Evolutionary conservation across 2,113 vertebrate genomes (phyloP).

Genomic region (Prochilodus magdalenae): DNA sequence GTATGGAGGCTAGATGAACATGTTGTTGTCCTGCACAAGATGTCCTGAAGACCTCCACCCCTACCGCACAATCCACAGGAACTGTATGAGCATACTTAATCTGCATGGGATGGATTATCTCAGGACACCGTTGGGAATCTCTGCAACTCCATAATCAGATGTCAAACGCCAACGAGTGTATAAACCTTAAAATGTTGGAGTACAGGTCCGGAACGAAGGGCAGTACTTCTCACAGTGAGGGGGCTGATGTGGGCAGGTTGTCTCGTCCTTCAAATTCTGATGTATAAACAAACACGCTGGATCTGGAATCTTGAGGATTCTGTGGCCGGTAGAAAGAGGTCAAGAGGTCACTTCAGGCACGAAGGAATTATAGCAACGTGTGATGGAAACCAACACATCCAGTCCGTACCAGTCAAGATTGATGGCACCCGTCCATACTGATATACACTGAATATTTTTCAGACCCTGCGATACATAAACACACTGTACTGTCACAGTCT

Average conservation of each 20-base stretch:
- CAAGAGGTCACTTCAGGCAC: not conserved
- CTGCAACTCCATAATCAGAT: too few species aligned
- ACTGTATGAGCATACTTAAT: too few species aligned
- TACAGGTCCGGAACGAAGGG: not conserved
- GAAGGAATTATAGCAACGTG: not conserved
- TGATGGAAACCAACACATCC: not conserved
- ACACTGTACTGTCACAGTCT: not conserved
- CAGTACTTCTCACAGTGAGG: not conserved
- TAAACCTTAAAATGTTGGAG: not conserved
- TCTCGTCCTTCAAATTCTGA: too few species aligned
- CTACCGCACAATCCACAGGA: too few species aligned
- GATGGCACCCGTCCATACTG: not conserved
- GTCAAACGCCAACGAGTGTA: too few species aligned
- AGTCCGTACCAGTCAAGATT: not conserved
- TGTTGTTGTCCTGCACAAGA: too few species aligned
- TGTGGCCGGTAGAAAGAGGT: not conserved
- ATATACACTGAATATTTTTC: not conserved
- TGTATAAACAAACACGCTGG: too few species aligned
- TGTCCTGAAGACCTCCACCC: too few species aligned
- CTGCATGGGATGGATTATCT: too few species aligned
- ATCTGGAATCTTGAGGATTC: not conserved
- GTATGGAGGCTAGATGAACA: too few species aligned
- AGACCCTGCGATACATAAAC: not conserved
- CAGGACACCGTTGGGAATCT: too few species aligned
- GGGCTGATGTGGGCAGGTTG: not conserved